Evolutionary conservation across 2,888 invertebrate species (phyloP).

Genomic region (Frankliniella fusca): DNA sequence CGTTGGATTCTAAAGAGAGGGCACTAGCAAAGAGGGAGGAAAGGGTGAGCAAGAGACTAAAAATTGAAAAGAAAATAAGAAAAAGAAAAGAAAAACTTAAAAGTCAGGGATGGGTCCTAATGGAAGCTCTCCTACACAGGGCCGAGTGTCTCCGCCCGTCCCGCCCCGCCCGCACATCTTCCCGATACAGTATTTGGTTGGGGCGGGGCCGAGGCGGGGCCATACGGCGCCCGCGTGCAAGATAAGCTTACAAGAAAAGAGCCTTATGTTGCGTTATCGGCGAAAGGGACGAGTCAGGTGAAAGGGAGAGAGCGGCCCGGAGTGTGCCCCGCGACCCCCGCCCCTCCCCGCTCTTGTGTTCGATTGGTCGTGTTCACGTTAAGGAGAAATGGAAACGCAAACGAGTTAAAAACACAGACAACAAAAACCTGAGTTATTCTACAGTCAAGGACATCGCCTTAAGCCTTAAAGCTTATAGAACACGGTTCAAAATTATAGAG

Average conservation of each 20-base stretch:
- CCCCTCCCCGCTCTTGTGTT: too few relatives aligned
- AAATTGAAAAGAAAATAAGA: constrained; percentile 26
- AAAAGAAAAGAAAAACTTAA: background rate
- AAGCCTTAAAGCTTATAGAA: too few relatives aligned
- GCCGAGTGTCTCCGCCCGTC: background rate
- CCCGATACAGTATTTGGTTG: background rate
- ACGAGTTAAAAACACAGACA: too few relatives aligned
- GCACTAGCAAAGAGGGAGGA: background rate
- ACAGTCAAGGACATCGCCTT: too few relatives aligned
- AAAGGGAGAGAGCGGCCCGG: background rate
- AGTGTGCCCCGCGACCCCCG: too few relatives aligned
- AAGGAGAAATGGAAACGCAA: too few relatives aligned
- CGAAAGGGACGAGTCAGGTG: background rate
- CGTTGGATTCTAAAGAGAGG: too few relatives aligned
- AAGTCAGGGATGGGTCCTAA: constrained; percentile 2
- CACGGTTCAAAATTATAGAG: too few relatives aligned
- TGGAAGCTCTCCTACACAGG: constrained; percentile 23
- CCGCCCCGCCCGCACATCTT: background rate
- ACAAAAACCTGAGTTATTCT: too few relatives aligned
- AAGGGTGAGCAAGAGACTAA: too few relatives aligned
- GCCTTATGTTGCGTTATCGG: constrained; percentile 4
- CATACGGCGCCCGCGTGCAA: background rate
- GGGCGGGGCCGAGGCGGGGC: background rate
- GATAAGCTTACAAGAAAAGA: constrained; percentile 13
- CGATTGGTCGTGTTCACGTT: too few relatives aligned